Evolutionary conservation across 2,888 invertebrate genomes (phyloP), one percentile per base, ranked within the genome.

Genomic region (Gnatocerus cornutus): DNA sequence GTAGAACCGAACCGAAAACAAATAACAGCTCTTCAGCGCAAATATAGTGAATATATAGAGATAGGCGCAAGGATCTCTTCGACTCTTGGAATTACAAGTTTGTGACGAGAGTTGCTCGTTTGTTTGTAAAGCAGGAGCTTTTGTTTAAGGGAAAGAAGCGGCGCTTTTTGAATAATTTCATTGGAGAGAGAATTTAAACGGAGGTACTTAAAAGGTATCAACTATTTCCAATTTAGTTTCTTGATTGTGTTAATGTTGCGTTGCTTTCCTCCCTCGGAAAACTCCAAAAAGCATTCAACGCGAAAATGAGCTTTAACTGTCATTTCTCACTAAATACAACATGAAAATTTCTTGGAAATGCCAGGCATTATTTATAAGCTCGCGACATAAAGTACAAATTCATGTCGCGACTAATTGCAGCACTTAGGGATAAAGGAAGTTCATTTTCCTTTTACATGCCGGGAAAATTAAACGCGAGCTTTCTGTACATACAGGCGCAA

Each of bases 1-100:
- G 70, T 50, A 52, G 58, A 69, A 75, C 76, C 71, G 74, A 76
- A 78, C 72, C 76, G 61, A 76, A 77, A 78, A 78, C 78, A 80
- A 78, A 79, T 80, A 79, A 73, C 76, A 71, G 73, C 69, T 68
- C 71, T 69, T 63, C 69, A 69, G 65, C 56, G 46, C 65, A 55
- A 65, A 65, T 69, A 64, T 69, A 64, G 61, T 53, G 58, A 64
- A 69, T 69, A 64, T 64, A 55, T 68, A 53, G 33, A 46, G 39
- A 48, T 58, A 62, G 39, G 53, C 59, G 46, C 46, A 58, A 43
- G 59, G 43, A 59, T 45, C 59, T 59, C 30, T 55, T 16, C 46
- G n/a, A 13, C 16, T 39, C 43, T 13, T 30, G 43, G 59, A 59
- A 59, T 59, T 56, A 56, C 56, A 56, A 56, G 27, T 56, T 59